Evolutionary conservation across 2,888 invertebrate species (phyloP), one percentile per base, ranked within the genome.

Genomic region (Acanthoscelides obtectus): DNA sequence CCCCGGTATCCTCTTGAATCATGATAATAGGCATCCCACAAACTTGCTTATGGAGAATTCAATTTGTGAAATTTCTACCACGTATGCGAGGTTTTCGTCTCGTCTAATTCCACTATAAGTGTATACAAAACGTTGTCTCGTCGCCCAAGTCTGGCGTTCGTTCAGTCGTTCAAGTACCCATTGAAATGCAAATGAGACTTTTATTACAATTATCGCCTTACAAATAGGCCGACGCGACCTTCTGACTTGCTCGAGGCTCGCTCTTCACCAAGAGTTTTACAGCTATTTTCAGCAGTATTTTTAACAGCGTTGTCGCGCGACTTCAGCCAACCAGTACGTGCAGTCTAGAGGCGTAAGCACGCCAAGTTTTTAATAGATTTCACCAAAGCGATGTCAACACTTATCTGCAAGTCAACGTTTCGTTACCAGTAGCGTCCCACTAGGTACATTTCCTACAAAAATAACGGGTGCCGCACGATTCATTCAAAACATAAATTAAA

Each of bases 121-220:
- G n/a, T n/a, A n/a, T n/a, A n/a, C n/a, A n/a, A n/a, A n/a, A n/a
- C n/a, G n/a, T n/a, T n/a, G n/a, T n/a, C n/a, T n/a, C n/a, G n/a
- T n/a, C n/a, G n/a, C n/a, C n/a, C n/a, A n/a, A n/a, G n/a, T n/a
- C n/a, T n/a, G n/a, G n/a, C 45, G 45, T 12, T 64, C 71, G 69
- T 68, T 74, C 8, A 12, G 72, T 72, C 22, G 66, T 69, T 69
- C 72, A 63, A 70, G 66, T 67, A 67, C 75, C 77, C 77, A 79
- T 79, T 78, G 76, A 80, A 78, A 80, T 80, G 79, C 79, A 80
- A 80, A 80, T 79, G 78, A 79, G 78, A 75, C 74, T 77, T 77
- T 77, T 78, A 78, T 76, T 78, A 78, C 79, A 80, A 80, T 80
- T 80, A 80, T 79, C 80, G 78, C 78, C 76, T 78, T 76, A 75